Percentiles rank a stretch among this genome's conserved stretches.
Conservation (phyloP, 2,888 invertebrate genomes). For the Metopia argyrocephala region DNA sequence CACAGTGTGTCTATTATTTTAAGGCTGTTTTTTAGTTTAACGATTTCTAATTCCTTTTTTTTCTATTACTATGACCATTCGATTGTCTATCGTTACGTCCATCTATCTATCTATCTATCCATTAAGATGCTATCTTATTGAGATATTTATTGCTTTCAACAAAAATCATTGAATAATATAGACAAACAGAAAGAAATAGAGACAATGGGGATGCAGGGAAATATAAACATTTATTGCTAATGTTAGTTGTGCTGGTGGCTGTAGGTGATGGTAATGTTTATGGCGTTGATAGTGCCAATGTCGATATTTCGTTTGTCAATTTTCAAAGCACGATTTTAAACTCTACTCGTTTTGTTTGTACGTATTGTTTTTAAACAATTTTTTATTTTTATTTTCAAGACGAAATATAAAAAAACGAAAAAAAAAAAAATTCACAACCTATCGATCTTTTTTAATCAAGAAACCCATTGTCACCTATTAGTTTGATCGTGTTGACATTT, state of each 20-base stretch:
- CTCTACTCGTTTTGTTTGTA: conserved; percentile 16
- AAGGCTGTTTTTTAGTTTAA: conserved; percentile 23
- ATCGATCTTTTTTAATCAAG: conserved; percentile 65
- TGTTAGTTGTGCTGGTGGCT: conserved; percentile 6
- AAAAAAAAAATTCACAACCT: conserved; percentile 38
- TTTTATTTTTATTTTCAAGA: not conserved
- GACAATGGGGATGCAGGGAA: conserved; percentile 10
- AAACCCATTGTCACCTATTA: conserved; percentile 65
- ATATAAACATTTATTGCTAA: conserved; percentile 48
- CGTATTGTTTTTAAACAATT: not conserved
- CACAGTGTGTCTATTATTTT: conserved; percentile 42
- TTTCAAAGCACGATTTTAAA: conserved; percentile 41
- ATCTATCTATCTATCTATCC: conserved; percentile 37
- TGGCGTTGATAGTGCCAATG: conserved; percentile 20
- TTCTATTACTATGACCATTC: not conserved
- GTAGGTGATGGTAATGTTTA: not conserved
- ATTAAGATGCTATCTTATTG: conserved; percentile 63
- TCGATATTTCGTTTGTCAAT: not conserved
- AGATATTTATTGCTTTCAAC: conserved; percentile 65
- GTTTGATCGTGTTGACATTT: conserved; percentile 65
- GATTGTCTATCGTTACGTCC: conserved; percentile 19
- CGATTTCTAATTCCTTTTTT: not conserved
- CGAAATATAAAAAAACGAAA: not conserved
- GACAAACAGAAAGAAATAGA: conserved; percentile 39
- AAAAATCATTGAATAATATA: conserved; percentile 47